Base-by-base conservation (phyloP, 2,797 vertebrate species). In the Urosaurus nigricauda region DNA sequence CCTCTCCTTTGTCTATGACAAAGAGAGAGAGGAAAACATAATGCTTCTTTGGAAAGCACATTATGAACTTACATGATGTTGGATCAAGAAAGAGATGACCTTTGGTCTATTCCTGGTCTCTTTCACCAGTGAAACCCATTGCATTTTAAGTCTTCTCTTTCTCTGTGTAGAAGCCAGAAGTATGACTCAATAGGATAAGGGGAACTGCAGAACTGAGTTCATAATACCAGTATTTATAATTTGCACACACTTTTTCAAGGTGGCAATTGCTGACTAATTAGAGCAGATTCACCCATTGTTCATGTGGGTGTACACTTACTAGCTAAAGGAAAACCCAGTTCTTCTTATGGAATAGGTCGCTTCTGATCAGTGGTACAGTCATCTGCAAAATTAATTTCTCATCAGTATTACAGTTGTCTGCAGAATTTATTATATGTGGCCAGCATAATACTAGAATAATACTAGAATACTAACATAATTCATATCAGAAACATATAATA, bases 401-500 rank as follows among this genome's bases (percentile, higher is more conserved):
- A 74, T 17, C 29, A 73, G 19, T 74, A 2, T 4, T 74, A 87
- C 21, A 79, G 12, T 68, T 51, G 11, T 51, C 53, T 60, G 3
- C 29, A 58, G 74, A 71, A 19, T 47, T 47, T 60, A 68, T 26
- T 16, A 1, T 37, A 53, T 86, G 47, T 68, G 32, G 9, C 32
- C 51, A 43, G 19, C 68, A 80, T 43, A 63, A 56, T 26, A 43
- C 43, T 43, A 43, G 43, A 43, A 43, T 43, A 43, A 43, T 43
- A 43, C 43, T 43, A 80, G 63, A 71, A 87, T 24, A 17, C 32
- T 71, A 40, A 87, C 71, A 3, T 58, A 81, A 74, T 35, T 87
- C 11, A 26, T 82, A 68, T 43, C 29, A 47, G 21, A 87, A 63
- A 73, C n/a, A n/a, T n/a, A n/a, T n/a, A n/a, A n/a, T n/a, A n/a